These are phyloP conservation scores for Lutraria lutraria DNA, from an alignment of 2,888 invertebrate species.

Conservation along the genomic window DNA sequence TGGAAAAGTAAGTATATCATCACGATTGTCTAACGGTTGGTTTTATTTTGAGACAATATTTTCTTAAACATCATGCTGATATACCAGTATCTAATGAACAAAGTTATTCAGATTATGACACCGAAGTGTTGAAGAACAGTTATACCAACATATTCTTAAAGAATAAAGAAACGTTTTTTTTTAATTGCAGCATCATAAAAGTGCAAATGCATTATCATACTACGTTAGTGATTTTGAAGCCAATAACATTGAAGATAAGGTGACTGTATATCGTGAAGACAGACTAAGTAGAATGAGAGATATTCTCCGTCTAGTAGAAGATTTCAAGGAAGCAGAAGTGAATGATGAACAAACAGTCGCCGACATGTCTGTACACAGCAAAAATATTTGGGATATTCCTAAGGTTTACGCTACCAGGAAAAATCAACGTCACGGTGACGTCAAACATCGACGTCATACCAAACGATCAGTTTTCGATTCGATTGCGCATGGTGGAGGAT, in stretches of 20 bases:
- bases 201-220: not conserved
- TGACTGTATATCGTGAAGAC: not conserved
- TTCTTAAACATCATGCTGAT: not conserved
- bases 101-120: not conserved
- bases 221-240: not conserved
- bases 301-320: not conserved
- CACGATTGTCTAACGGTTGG: not conserved
- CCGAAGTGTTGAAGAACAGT: not conserved
- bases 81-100: not conserved
- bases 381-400: constrained; percentile 3
- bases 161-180: not conserved
- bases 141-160: not conserved
- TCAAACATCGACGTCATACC: constrained; percentile 16
- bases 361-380: constrained; percentile 24
- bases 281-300: not conserved
- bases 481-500: constrained; percentile 37
- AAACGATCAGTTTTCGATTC: constrained; percentile 52
- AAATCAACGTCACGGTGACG: constrained; percentile 7
- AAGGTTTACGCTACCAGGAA: not conserved
- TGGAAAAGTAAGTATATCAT: not conserved
- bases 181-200: not conserved
- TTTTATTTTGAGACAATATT: too few species aligned
- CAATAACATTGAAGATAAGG: not conserved
- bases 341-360: not conserved
- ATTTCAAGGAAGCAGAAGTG: not conserved